Base-by-base conservation (phyloP, 2,888 invertebrate species). In the Polymixis lichenea region DNA sequence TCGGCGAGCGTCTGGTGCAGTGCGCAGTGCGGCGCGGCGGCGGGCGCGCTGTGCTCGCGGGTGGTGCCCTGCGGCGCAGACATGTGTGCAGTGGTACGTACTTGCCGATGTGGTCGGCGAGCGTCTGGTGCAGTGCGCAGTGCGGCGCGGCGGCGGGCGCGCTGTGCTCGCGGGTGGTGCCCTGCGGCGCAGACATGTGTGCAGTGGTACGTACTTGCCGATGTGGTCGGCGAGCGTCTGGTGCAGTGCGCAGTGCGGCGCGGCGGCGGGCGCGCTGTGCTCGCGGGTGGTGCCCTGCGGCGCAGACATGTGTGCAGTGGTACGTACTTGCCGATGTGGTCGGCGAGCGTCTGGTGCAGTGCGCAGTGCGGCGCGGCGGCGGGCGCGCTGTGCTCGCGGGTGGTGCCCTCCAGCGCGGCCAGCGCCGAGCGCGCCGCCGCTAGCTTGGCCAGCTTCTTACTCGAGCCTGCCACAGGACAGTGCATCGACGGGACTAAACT, bases 391-490 rank as follows among this genome's bases (percentile, higher is more conserved):
- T 46, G 32, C 19, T 49, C 76, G n/a, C 89, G 93, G 82, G 69
- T 73, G 7, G 86, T 67, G 25, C 90, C 94, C 85, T 95, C 95
- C 8, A 97, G 90, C 22, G 97, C 97, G 9, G 98, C 97, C n/a
- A 99, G 95, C 0, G 99, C 99, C 0, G 98, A 97, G 82, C 98
- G 97, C 4, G 99, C 99, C 1, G 99, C 99, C 0, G 99, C 98
- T 78, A 98, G 97, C 96, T 99, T 99, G 0, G 99, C 99, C 88
- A 98, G 94, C 94, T 99, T 99, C 95, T 99, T 99, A 89, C 98
- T 99, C 0, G 98, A 98, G 13, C 99, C 98, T 98, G 22, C 2
- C 66, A 25, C 56, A 28, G 25, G 2, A 15, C 6, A 2, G 56
- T 6, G 56, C 13, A 2, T 13, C 1, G 25, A 56, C 6, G 25